phyloP scores from a whole-genome alignment of 1,140 invertebrate species.

The Temnothorax curvispinosus region DNA sequence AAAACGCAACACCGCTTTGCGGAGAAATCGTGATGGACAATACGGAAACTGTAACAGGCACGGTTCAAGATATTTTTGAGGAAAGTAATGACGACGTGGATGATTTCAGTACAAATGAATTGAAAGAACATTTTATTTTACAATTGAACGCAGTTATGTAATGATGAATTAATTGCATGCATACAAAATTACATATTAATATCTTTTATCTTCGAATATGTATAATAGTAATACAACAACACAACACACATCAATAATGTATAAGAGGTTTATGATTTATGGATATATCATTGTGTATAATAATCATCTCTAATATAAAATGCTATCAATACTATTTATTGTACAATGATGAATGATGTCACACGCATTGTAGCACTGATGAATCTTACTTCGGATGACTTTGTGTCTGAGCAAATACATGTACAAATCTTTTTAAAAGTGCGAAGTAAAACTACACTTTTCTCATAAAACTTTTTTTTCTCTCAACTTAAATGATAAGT shows the following conservation, averaged over 20 bases:
- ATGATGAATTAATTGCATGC: not conserved
- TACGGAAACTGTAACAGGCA: slow-evolving; percentile 76
- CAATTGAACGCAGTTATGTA: slow-evolving; percentile 70
- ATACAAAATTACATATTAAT: slow-evolving; percentile 30
- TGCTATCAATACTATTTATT: not conserved
- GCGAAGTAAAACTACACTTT: slow-evolving; percentile 1
- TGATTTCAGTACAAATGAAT: slow-evolving; percentile 76
- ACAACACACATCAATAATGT: too few relatives aligned
- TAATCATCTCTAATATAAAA: not conserved
- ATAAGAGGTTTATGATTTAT: not conserved
- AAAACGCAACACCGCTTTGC: slow-evolving; percentile 20
- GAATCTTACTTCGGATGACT: slow-evolving; percentile 30
- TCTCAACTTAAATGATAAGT: slow-evolving; percentile 81
- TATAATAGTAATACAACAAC: not conserved
- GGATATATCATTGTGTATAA: not conserved
- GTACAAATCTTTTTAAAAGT: slow-evolving; percentile 62
- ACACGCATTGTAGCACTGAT: slow-evolving; percentile 39
- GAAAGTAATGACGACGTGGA: slow-evolving; percentile 79
- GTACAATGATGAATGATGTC: not conserved
- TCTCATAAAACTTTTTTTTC: slow-evolving; percentile 53
- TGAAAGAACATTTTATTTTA: slow-evolving; percentile 75
- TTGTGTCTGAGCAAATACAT: slow-evolving; percentile 10
- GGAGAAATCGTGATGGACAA: slow-evolving; percentile 55
- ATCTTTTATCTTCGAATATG: slow-evolving; percentile 41
- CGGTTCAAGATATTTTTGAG: slow-evolving; percentile 83